Evolutionary conservation across 1,140 invertebrate species (phyloP), one percentile per base, ranked within the genome.

Genomic region (Ruditapes philippinarum): DNA sequence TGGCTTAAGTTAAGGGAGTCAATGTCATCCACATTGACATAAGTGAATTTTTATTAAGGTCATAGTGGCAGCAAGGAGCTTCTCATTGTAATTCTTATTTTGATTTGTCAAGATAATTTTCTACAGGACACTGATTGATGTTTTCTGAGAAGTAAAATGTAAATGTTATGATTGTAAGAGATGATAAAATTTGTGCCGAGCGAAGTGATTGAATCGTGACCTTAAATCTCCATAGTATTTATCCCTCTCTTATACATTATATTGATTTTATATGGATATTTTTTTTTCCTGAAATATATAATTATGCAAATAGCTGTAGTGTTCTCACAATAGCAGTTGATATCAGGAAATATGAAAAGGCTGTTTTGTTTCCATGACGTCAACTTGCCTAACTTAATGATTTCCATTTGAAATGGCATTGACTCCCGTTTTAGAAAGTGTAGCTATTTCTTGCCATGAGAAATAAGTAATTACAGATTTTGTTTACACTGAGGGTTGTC

Each of bases 161-260:
- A 19, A 38, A 70, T 70, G 33, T 70, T 70, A 5, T 2, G 33
- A 17, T 40, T 38, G n/a, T 70, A 38, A 70, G 31, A 38, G 14
- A 70, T 38, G 33, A 70, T 70, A 28, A 38, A 33, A 28, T 19
- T 12, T 38, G 65, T 70, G 65, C 28, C 65, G 14, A 38, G 65
- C n/a, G n/a, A n/a, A 70, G 65, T 70, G 65, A 70, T 70, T 70
- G 31, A 38, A 70, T 17, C 65, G 9, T 70, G 28, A 70, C 31
- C 65, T 38, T 70, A 38, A 28, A 25, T 38, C 33, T 70, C 36
- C 38, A 22, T 25, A 1, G 22, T 70, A 0, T 36, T 38, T 12
- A 19, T 5, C 19, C 3, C 65, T 70, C 28, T 36, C 33, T 70
- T 31, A 70, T 70, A 70, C 65, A 12, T 19, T n/a, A 25, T 57